Evolutionary conservation across 2,888 invertebrate species (phyloP).

Genomic region (Noctuana brunneofusca): DNA sequence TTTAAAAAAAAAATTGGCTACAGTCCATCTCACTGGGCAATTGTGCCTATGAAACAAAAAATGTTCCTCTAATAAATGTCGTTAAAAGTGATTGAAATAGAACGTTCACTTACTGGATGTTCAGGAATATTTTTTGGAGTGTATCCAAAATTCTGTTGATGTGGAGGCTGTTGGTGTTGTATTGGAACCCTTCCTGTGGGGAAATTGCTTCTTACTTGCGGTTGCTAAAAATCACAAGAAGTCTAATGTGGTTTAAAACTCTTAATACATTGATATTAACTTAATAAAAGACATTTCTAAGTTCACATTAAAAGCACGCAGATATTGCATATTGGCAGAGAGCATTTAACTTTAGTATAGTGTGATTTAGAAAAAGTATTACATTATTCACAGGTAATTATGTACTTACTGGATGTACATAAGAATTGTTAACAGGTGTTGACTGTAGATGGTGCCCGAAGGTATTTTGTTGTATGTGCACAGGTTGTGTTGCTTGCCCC

Average conservation of each 20-base stretch:
- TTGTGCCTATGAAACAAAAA: too few species aligned
- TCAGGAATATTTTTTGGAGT: background rate
- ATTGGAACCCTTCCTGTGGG: background rate
- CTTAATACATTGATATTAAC: too few species aligned
- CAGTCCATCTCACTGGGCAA: too few species aligned
- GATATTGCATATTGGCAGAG: too few species aligned
- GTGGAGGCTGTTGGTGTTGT: background rate
- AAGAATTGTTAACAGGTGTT: background rate
- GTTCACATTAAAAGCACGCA: too few species aligned
- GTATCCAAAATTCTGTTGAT: constrained; percentile 15
- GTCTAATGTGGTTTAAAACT: too few species aligned
- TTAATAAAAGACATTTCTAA: too few species aligned
- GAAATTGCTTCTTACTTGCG: constrained; percentile 14
- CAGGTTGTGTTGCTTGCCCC: background rate
- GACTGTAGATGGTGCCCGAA: constrained; percentile 11
- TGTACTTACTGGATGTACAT: background rate
- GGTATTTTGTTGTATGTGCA: background rate
- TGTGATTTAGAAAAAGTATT: too few species aligned
- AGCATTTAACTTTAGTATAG: too few species aligned
- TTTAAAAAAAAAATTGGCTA: too few species aligned
- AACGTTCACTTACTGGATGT: background rate
- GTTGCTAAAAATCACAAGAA: background rate
- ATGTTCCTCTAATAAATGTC: too few species aligned
- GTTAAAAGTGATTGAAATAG: background rate
- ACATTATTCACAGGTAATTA: too few species aligned